A percentile compares a stretch with the other conserved stretches of the same genome.
Conservation (phyloP, 23 tunicate genomes). For the Botrylloides violaceus region DNA sequence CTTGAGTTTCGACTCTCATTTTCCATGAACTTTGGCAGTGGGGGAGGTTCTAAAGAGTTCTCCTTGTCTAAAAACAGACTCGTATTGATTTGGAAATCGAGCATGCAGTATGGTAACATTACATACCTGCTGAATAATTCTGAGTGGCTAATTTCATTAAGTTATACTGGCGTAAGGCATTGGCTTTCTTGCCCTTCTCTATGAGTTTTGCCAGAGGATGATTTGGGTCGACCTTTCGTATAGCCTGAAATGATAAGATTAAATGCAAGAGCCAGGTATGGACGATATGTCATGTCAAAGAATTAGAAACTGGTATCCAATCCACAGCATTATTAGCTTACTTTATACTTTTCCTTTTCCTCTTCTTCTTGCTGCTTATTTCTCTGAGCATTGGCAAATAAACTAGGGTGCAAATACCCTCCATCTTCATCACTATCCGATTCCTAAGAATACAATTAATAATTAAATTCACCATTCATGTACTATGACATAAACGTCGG, state of each 20-base stretch:
- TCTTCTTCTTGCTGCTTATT: conserved; percentile 26
- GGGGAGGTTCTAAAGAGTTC: conserved; percentile 43
- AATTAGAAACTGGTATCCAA: no score
- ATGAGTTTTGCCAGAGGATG: conserved; percentile 89
- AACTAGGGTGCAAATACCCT: conserved; percentile 81
- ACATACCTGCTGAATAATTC: conserved; percentile 4
- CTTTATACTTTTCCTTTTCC: conserved; percentile 69
- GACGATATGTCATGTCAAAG: no score
- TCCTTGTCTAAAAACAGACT: neutral
- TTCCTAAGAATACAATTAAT: conserved; percentile 35
- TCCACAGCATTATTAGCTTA: conserved; percentile 7
- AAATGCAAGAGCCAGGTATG: no score
- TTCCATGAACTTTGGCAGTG: conserved; percentile 36
- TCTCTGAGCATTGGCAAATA: conserved; percentile 63
- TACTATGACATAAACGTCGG: no score
- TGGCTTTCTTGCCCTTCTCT: conserved; percentile 71
- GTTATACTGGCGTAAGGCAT: conserved; percentile 60
- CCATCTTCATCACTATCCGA: conserved; percentile 58
- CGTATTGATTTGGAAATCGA: no score
- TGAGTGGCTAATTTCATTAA: conserved; percentile 46
- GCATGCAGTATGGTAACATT: no score
- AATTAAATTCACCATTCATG: no score
- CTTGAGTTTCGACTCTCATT: conserved; percentile 17
- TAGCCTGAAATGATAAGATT: conserved; percentile 39
- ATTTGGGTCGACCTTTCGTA: conserved; percentile 67